Evolutionary conservation across 2,797 vertebrate genomes (phyloP), one percentile per base, ranked within the genome.

Genomic region (Nannoperca australis): DNA sequence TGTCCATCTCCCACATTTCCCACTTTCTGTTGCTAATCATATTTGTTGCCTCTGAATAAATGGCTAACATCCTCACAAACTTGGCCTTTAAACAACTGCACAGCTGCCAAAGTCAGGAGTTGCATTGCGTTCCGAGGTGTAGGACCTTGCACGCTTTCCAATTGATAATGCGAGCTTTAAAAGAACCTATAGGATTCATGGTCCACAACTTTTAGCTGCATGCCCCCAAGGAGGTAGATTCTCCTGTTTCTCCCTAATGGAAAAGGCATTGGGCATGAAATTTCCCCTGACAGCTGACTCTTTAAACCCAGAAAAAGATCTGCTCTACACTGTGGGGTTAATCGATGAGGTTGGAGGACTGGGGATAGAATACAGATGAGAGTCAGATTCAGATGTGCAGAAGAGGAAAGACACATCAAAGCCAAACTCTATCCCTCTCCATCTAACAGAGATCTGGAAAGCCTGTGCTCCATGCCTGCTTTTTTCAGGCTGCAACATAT

Each of bases 211-310:
- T 83, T 74, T 68, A 75, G 74, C 84, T 50, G 66, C 36, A 45
- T 66, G 27, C 73, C 83, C 70, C 71, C 7, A 24, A 70, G 79
- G 65, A 87, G 38, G 70, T 64, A 61, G 85, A 86, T 73, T 81
- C 82, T 85, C 61, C 73, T 50, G 71, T 87, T 91, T 89, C 86
- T 88, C 88, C 85, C 79, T 85, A 92, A 92, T 91, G 86, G 88
- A 91, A 91, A 93, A 92, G 69, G 91, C 91, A 93, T 49, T 47
- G 81, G 82, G 86, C 89, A 84, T 93, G 94, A 94, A 84, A 93
- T 93, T 93, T 91, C 91, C 87, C 91, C 79, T 32, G 90, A 90
- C 82, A 90, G 83, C 79, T 38, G 70, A 88, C 76, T 83, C 83
- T 90, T 85, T 76, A 91, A 85, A 73, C 5, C 51, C 53, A 24